Base-by-base conservation (phyloP, 2,797 vertebrate species). In the Liasis olivaceus region DNA sequence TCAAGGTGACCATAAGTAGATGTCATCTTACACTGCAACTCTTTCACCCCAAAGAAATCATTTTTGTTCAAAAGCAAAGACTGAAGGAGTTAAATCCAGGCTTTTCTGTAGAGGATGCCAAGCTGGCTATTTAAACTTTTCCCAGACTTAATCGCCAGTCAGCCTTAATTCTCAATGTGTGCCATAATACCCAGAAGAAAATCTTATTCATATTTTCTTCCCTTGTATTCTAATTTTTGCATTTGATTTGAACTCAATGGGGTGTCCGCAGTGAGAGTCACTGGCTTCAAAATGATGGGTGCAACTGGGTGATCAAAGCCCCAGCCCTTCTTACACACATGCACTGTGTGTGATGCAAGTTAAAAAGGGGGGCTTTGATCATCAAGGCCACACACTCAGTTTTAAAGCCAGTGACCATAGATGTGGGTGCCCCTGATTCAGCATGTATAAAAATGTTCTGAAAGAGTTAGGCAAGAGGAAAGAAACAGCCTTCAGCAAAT, bases 41-140 rank as follows among this genome's bases (percentile, higher is more conserved):
- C 24, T 92, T 95, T 88, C 90, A 94, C 89, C 17, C 72, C 91
- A 95, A 5, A 95, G 7, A 91, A 95, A 42, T 17, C 72, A 77
- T 22, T 42, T 42, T 77, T 77, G 72, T 42, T 11, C 17, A 8
- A 8, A 77, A 77, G 36, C 36, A 42, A 42, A 77, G 31, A 42
- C 31, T 20, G n/a, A 77, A 77, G 31, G 72, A 77, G 36, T 42
- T 77, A 77, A 42, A 77, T 81, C 36, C 20, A 81, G 20, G 42
- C 20, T 47, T 81, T 47, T 47, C 36, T 3, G 4, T 5, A 17
- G n/a, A 69, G 66, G n/a, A 31, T 13, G 14, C n/a, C 31, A 14
- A 69, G 66, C 14, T 15, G 31, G n/a, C n/a, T 31, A 54, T 54
- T 54, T 54, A 54, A 54, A 54, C 51, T 54, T 54, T 54, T 54